Evolutionary conservation across 2,797 vertebrate species (phyloP), one percentile per base, ranked within the genome.

Genomic region (Alca torda): DNA sequence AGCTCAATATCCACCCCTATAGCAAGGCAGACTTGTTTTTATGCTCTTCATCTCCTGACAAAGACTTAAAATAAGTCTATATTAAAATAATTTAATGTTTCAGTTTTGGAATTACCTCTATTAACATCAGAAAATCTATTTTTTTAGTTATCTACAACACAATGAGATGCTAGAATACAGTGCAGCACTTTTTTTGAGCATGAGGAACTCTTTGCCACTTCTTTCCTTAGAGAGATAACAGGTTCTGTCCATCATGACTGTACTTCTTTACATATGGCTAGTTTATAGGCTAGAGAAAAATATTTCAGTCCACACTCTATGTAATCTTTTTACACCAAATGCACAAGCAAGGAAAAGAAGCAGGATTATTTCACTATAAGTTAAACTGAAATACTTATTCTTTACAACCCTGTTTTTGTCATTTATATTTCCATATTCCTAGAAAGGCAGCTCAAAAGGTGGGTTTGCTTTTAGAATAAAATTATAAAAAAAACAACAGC

Each of bases 201-300:
- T 30, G 24, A 76, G 16, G n/a, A 75, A 33, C 24, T 35, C 19
- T 60, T n/a, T 60, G 5, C 2, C n/a, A 25, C 4, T 73, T 72
- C 31, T 69, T 48, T 54, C 17, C 41, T 64, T 67, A 60, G 5
- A 76, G 37, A 25, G 0, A 13, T 31, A 80, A 51, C 9, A 45
- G 3, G 8, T 83, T 72, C 41, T 64, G 26, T 48, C 30, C 33
- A 45, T 46, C 31, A 50, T 28, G 41, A 60, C 45, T 61, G 14
- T 30, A 63, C 6, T 41, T n/a, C 0, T 3, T 64, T 19, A 53
- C 8, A 16, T 25, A 45, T 0, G 1, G 10, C 19, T 46, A 45
- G 5, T 43, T 86, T 37, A 63, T 18, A 43, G 9, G 12, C 53
- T 60, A 39, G 18, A 61, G 10, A 43, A 43, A 85, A 75, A 61